These are phyloP conservation scores for Delia radicum DNA, from an alignment of 1,140 invertebrate species.

Conservation along the genomic window DNA sequence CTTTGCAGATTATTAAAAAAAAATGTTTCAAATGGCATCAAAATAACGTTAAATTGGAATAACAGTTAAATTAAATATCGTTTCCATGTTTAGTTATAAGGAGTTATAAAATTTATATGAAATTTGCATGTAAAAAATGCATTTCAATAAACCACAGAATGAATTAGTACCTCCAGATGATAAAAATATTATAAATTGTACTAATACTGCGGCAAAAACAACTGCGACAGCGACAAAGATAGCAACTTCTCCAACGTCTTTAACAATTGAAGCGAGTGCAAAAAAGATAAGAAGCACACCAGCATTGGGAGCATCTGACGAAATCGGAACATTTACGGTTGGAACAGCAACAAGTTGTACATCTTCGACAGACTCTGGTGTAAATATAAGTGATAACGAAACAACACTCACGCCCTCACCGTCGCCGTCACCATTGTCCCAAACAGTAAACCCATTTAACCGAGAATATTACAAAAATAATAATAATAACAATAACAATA, in stretches of 20 bases:
- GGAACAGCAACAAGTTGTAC: constrained; percentile 37
- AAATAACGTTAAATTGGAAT: neutral
- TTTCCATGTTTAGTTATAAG: neutral
- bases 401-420: constrained; percentile 3
- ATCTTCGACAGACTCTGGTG: constrained; percentile 51
- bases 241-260: neutral
- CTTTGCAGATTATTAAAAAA: no score
- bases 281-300: neutral
- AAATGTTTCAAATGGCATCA: no score
- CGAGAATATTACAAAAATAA: neutral
- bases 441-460: neutral
- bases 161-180: neutral
- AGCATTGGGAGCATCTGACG: neutral
- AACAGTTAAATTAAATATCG: no score
- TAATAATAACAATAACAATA: constrained; percentile 4
- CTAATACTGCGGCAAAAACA: neutral
- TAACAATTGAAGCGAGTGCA: neutral
- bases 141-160: neutral
- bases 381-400: constrained; percentile 44
- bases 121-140: neutral
- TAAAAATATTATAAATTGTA: neutral
- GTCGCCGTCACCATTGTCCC: neutral
- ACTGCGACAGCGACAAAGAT: neutral
- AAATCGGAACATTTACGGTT: neutral
- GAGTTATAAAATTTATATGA: neutral